phyloP scores from a whole-genome alignment of 2,113 vertebrate species.

The Tyto alba region DNA sequence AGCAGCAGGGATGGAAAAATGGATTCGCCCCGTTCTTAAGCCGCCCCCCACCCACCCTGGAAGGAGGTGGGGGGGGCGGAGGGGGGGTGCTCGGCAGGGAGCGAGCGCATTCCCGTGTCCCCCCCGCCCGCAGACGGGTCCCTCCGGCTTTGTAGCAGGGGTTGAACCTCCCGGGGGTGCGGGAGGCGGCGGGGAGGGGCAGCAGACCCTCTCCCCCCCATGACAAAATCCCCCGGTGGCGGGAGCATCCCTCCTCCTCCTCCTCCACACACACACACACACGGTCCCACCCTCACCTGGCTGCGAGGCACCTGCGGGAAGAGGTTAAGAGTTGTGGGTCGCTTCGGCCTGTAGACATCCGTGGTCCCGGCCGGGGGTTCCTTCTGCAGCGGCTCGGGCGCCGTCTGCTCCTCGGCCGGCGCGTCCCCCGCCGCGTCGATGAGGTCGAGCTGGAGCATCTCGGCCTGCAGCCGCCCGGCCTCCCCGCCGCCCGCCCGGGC shows the following conservation, averaged over 20 bases:
- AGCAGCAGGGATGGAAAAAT: not conserved
- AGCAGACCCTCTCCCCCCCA: not conserved
- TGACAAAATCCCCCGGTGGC: not conserved
- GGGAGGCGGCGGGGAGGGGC: not conserved
- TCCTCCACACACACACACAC: not conserved
- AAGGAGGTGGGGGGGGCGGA: too few species aligned
- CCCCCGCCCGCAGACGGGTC: not conserved
- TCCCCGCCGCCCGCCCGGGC: conserved; percentile 78
- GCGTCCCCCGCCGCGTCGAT: conserved; percentile 85
- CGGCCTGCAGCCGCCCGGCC: conserved; percentile 85
- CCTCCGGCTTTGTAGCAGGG: not conserved
- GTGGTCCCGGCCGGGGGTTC: conserved; percentile 77
- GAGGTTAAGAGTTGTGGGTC: conserved; percentile 95
- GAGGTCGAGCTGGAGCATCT: conserved; percentile 93
- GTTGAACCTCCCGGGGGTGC: not conserved
- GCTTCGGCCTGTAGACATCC: conserved; percentile 91
- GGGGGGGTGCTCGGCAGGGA: not conserved
- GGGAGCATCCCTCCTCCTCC: not conserved
- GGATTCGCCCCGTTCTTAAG: not conserved
- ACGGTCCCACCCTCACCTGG: conserved; percentile 75
- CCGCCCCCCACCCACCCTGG: too few species aligned
- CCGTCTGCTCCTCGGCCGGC: conserved; percentile 69
- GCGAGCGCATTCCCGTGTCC: too few species aligned
- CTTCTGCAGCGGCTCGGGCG: conserved; percentile 58
- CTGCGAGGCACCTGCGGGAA: conserved; percentile 94